Evolutionary conservation across 2,797 vertebrate genomes (phyloP).

Genomic region (Myotis findleyi): DNA sequence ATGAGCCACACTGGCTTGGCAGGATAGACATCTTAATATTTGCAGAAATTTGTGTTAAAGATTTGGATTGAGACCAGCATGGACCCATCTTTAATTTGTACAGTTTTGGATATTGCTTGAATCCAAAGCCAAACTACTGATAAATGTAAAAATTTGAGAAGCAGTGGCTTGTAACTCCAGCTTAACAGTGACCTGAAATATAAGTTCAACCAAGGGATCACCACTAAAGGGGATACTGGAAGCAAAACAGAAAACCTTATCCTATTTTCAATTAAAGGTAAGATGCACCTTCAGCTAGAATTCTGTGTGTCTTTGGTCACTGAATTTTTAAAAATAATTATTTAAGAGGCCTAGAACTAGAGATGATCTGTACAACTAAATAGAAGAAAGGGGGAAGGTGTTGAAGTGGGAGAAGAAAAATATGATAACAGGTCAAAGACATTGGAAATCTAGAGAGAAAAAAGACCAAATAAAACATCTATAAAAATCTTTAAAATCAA

Average conservation of each 20-base stretch:
- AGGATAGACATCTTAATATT: not conserved
- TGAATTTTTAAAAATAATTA: not conserved
- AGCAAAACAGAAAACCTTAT: not conserved
- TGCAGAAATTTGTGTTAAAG: conserved; percentile 4
- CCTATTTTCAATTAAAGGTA: not conserved
- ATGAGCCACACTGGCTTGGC: too few species aligned
- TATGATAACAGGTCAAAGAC: not conserved
- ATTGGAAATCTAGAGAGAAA: not conserved
- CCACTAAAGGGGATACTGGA: not conserved
- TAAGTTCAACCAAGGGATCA: not conserved
- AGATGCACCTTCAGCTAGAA: not conserved
- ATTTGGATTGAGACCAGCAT: not conserved
- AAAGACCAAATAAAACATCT: conserved; percentile 16
- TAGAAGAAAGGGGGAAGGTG: not conserved
- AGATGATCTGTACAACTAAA: conserved; percentile 8
- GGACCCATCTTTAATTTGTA: not conserved
- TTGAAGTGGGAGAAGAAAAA: not conserved
- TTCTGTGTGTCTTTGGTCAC: not conserved
- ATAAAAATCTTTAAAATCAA: not conserved
- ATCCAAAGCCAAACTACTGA: conserved; percentile 32
- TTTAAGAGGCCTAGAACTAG: not conserved
- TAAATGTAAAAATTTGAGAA: conserved; percentile 1
- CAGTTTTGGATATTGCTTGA: conserved; percentile 24
- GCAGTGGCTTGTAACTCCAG: not conserved
- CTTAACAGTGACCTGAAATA: not conserved